These are phyloP conservation scores for Plusia festucae DNA, from an alignment of 2,888 invertebrate genomes.

Conservation along the genomic window DNA sequence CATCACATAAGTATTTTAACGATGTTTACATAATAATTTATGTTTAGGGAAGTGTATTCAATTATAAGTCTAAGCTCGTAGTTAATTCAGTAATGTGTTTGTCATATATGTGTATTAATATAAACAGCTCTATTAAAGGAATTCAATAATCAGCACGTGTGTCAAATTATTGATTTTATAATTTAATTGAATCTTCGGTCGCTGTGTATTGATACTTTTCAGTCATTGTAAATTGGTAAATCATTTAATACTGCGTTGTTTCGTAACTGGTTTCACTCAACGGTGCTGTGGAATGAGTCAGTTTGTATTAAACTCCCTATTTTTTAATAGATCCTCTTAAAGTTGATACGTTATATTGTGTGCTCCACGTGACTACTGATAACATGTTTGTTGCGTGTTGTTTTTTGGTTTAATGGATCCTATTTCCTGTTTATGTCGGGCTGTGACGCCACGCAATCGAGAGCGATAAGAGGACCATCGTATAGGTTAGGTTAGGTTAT, in stretches of 20 bases:
- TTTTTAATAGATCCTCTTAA: no score
- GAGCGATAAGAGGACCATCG: neutral
- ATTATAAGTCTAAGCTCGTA: slow-evolving; percentile 16
- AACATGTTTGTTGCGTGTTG: neutral
- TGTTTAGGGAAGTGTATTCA: neutral
- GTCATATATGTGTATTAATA: slow-evolving; percentile 26
- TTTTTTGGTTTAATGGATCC: neutral
- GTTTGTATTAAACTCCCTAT: no score
- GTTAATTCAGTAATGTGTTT: slow-evolving; percentile 23
- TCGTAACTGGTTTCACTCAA: no score
- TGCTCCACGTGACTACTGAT: no score
- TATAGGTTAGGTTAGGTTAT: no score
- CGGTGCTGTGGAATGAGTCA: no score
- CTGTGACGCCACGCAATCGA: neutral
- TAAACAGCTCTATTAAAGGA: slow-evolving; percentile 33
- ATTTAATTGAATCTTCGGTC: neutral
- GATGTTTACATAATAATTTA: neutral
- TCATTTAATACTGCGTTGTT: no score
- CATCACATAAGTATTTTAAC: neutral
- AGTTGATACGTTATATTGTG: no score
- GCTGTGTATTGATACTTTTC: no score
- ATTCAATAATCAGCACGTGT: neutral
- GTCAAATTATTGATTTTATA: no score
- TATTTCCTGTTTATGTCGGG: neutral
- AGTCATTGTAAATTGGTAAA: no score